Conservation (phyloP, 2,797 vertebrate species). For the Bufotes viridis region DNA sequence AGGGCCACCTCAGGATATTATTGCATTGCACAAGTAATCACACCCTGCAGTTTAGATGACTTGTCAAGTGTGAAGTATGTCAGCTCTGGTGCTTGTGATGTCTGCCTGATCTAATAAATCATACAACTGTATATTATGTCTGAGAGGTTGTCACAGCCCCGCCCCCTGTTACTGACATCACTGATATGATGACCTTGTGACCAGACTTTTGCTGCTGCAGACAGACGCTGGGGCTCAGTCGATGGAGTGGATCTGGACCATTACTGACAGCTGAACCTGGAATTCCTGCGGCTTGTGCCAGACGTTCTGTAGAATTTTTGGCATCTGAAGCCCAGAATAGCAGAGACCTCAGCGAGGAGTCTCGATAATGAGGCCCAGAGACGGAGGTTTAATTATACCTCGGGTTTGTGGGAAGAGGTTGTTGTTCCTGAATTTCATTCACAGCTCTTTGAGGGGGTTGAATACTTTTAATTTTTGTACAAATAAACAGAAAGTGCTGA, state of each 20-base stretch:
- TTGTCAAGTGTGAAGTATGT: too few relatives aligned
- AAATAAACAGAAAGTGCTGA: background rate
- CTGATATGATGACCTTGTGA: background rate
- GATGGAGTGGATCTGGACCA: background rate
- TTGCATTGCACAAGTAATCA: background rate
- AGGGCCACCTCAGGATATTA: background rate
- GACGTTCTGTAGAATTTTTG: background rate
- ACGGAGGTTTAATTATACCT: constrained; percentile 8
- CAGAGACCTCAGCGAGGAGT: background rate
- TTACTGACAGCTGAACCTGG: background rate
- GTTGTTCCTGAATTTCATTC: constrained; percentile 30
- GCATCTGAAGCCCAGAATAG: background rate
- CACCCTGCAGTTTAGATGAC: background rate
- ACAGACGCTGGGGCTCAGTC: background rate
- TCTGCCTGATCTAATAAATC: background rate
- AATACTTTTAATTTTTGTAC: constrained; percentile 3
- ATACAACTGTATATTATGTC: too few relatives aligned
- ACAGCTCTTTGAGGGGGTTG: background rate
- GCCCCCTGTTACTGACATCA: background rate
- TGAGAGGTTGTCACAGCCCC: too few relatives aligned
- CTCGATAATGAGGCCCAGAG: background rate
- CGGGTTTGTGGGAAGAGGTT: background rate
- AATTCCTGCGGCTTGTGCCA: background rate
- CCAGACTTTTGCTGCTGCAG: background rate
- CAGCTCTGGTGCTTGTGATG: background rate